phyloP scores from a whole-genome alignment of 1,140 invertebrate species.

The Aphaenogaster floridana region DNA sequence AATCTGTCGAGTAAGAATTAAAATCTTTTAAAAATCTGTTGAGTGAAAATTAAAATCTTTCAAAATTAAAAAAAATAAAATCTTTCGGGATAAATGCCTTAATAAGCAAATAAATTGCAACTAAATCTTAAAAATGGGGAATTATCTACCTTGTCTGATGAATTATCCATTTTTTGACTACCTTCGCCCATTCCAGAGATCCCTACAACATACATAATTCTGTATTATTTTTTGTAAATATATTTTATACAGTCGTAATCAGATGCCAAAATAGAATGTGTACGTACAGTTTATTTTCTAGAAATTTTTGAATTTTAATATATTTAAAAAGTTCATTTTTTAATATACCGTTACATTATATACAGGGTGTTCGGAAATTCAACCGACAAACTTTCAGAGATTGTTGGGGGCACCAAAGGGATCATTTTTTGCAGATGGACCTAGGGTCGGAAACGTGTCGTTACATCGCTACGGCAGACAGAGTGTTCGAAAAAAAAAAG shows the following conservation, averaged over 20 bases:
- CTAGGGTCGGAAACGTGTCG: no score
- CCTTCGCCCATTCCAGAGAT: slow-evolving; percentile 81
- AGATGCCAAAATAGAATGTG: neutral
- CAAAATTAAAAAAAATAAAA: no score
- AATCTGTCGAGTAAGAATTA: neutral
- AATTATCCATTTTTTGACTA: slow-evolving; percentile 82
- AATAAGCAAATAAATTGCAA: neutral
- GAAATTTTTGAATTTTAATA: slow-evolving; percentile 21
- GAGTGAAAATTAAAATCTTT: no score
- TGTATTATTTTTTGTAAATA: slow-evolving; percentile 45
- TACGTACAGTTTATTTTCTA: neutral
- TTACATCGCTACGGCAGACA: no score
- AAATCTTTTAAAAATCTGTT: neutral
- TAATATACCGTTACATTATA: slow-evolving; percentile 3
- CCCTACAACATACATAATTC: slow-evolving; percentile 74
- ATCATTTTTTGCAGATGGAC: no score
- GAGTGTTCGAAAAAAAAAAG: no score
- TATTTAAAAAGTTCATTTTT: neutral
- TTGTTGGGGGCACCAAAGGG: no score
- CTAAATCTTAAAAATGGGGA: neutral
- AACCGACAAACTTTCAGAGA: no score
- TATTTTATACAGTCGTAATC: slow-evolving; percentile 12
- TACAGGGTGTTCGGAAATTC: neutral
- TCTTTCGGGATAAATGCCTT: slow-evolving; percentile 7
- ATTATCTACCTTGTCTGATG: slow-evolving; percentile 81